Evolutionary conservation across 2,888 invertebrate genomes (phyloP).

Genomic region (Stictocephala bisonia): DNA sequence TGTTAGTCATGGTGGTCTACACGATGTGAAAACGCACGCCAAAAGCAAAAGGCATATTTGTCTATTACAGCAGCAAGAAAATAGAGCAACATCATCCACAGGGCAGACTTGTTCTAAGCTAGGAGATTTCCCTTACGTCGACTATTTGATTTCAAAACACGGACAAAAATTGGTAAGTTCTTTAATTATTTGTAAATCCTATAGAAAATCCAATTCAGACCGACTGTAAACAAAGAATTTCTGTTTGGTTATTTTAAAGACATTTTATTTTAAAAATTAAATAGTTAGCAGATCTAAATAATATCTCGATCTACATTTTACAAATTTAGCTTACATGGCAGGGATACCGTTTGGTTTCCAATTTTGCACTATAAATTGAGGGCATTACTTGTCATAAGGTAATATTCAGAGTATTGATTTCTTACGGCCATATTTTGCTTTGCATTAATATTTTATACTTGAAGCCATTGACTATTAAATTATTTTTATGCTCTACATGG

Average conservation of each 20-base stretch:
- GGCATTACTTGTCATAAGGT: constrained; percentile 34
- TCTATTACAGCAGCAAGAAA: constrained; percentile 59
- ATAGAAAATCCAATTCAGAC: too few species aligned
- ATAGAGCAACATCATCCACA: constrained; percentile 50
- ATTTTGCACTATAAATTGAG: constrained; percentile 39
- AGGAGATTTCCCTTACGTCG: constrained; percentile 48
- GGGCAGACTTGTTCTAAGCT: constrained; percentile 49
- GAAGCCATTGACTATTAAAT: too few species aligned
- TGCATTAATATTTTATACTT: too few species aligned
- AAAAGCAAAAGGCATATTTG: constrained; percentile 63
- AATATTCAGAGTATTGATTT: constrained; percentile 37
- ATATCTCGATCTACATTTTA: constrained; percentile 33
- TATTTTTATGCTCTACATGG: too few species aligned
- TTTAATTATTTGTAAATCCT: too few species aligned
- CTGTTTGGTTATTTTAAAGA: too few species aligned
- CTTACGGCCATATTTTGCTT: constrained; percentile 23
- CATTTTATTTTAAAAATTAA: too few species aligned
- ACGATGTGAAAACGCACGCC: constrained; percentile 62
- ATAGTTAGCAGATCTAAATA: too few species aligned
- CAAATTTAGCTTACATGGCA: constrained; percentile 41
- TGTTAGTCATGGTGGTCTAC: constrained; percentile 62
- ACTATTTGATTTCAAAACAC: constrained; percentile 46
- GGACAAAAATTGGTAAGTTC: constrained; percentile 40
- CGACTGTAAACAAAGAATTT: too few species aligned
- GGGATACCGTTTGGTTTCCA: constrained; percentile 34